phyloP scores from a whole-genome alignment of 1,140 invertebrate species.

The Pseudomyrmex dendroicus region DNA sequence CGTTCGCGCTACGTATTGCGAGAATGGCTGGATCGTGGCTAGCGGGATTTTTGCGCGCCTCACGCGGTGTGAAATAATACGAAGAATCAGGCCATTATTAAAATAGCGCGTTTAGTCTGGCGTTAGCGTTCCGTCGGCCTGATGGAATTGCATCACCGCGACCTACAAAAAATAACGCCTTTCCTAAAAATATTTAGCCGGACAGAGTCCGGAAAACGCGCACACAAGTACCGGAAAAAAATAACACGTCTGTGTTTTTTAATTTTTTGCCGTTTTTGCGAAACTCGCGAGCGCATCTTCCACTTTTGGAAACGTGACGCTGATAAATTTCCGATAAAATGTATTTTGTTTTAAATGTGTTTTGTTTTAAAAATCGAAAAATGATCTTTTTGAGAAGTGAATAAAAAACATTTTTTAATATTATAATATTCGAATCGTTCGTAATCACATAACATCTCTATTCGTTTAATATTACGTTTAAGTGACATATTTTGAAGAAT shows the following conservation, averaged over 20 bases:
- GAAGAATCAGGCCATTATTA: constrained; percentile 60
- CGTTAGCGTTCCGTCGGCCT: constrained; percentile 36
- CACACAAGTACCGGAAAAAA: neutral
- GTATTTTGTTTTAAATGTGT: no score
- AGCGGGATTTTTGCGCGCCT: constrained; percentile 23
- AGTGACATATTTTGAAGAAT: neutral
- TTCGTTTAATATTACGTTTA: neutral
- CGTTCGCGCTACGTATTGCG: neutral
- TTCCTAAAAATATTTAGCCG: constrained; percentile 56
- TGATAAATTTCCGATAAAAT: neutral
- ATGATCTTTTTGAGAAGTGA: neutral
- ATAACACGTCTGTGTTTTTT: constrained; percentile 24
- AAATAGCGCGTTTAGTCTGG: constrained; percentile 61
- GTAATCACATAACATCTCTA: neutral
- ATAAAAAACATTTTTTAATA: neutral
- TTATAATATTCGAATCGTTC: no score
- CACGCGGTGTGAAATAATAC: constrained; percentile 47
- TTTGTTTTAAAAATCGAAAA: neutral
- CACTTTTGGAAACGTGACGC: neutral
- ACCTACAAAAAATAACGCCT: constrained; percentile 58
- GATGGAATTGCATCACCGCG: constrained; percentile 58
- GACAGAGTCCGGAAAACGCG: constrained; percentile 17
- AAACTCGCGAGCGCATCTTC: neutral
- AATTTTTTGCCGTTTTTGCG: constrained; percentile 12
- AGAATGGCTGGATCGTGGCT: neutral